Evolutionary conservation across 2,888 invertebrate genomes (phyloP).

Genomic region (Antheraea assamensis): DNA sequence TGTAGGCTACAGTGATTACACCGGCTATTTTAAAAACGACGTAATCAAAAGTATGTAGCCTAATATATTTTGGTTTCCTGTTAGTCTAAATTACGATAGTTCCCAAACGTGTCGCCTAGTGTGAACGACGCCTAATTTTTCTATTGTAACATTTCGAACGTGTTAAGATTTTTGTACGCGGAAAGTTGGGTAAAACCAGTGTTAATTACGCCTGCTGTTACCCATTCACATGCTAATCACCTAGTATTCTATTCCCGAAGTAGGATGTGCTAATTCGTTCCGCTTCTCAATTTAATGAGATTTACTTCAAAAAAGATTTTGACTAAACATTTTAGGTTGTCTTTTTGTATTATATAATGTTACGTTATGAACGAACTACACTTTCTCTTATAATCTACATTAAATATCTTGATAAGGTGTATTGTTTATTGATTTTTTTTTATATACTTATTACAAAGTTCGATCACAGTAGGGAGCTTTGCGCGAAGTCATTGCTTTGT

Average conservation of each 20-base stretch:
- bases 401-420: background rate
- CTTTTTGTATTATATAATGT: background rate
- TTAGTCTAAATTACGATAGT: background rate
- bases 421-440: background rate
- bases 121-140: background rate
- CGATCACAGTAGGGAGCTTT: background rate
- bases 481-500: background rate
- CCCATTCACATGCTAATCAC: conserved; percentile 41
- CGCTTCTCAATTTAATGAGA: conserved; percentile 8
- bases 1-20: no score
- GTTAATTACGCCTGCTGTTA: conserved; percentile 49
- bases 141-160: background rate
- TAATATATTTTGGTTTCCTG: background rate
- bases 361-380: background rate
- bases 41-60: no score
- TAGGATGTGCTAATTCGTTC: conserved; percentile 1
- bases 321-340: background rate
- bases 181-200: conserved; percentile 49
- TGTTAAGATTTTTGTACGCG: conserved; percentile 19
- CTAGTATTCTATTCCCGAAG: conserved; percentile 20
- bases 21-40: no score
- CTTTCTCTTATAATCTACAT: background rate
- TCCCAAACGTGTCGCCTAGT: background rate
- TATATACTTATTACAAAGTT: background rate
- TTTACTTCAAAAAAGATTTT: background rate